phyloP scores from a whole-genome alignment of 2,888 invertebrate genomes.

The Physocephala rufipes region DNA sequence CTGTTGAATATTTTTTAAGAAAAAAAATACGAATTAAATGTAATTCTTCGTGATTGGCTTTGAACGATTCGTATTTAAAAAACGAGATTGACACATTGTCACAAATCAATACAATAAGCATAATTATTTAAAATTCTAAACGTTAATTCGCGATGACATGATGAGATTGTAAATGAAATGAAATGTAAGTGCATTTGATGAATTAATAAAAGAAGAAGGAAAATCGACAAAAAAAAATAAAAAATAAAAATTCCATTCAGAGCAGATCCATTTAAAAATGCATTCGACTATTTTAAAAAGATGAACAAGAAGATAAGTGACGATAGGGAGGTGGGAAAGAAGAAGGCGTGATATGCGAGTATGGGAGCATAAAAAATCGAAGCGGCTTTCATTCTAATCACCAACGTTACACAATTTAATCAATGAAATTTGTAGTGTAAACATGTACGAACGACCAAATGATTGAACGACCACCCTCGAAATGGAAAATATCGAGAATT shows the following conservation, averaged over 20 bases:
- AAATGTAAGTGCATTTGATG: too few relatives aligned
- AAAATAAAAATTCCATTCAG: not conserved
- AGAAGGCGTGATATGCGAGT: too few relatives aligned
- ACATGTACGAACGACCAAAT: slow-evolving; percentile 9
- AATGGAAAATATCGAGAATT: slow-evolving; percentile 30
- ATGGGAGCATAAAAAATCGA: not conserved
- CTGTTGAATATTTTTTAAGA: not conserved
- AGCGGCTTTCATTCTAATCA: not conserved
- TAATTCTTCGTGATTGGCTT: slow-evolving; percentile 1
- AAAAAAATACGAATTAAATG: not conserved
- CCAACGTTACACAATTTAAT: not conserved
- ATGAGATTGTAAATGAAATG: too few relatives aligned
- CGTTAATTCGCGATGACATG: not conserved
- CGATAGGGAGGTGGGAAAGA: too few relatives aligned
- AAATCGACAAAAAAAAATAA: not conserved
- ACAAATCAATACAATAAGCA: not conserved
- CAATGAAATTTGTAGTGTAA: slow-evolving; percentile 15
- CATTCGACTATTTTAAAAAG: not conserved
- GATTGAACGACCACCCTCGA: slow-evolving; percentile 13
- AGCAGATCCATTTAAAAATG: not conserved
- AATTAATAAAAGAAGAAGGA: not conserved
- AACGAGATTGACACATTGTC: not conserved
- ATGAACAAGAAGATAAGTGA: too few relatives aligned
- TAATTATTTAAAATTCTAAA: slow-evolving; percentile 6
- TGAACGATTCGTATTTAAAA: too few relatives aligned